These are phyloP conservation scores for Platynereis dumerilii DNA, from an alignment of 2,888 invertebrate genomes.

Conservation along the genomic window DNA sequence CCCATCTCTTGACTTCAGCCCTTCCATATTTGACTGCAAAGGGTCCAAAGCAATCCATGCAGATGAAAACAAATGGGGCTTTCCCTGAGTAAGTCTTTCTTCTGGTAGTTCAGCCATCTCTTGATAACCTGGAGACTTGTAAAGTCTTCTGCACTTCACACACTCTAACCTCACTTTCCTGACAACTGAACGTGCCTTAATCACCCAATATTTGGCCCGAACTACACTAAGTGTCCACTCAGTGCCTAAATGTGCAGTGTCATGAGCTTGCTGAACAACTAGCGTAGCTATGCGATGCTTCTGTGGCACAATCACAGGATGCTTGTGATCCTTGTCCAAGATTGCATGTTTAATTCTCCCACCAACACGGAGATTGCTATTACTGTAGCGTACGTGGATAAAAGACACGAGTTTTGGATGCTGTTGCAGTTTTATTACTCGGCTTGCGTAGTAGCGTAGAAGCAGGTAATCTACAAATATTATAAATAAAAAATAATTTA, in stretches of 20 bases:
- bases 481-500: no score
- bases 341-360: background rate
- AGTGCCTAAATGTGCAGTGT: conserved; percentile 36
- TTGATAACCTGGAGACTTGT: conserved; percentile 13
- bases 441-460: no score
- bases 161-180: conserved; percentile 17
- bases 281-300: background rate
- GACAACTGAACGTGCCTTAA: conserved; percentile 15
- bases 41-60: conserved; percentile 45
- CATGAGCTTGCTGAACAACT: conserved; percentile 22
- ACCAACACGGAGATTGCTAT: no score
- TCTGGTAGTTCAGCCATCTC: conserved; percentile 37
- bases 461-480: no score
- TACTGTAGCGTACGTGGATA: no score
- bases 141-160: conserved; percentile 23
- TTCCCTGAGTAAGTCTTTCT: conserved; percentile 35
- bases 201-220: conserved; percentile 29
- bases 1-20: conserved; percentile 41
- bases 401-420: no score
- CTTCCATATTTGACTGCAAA: conserved; percentile 41
- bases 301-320: background rate
- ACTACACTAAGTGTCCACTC: conserved; percentile 38
- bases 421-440: no score
- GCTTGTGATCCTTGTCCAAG: background rate
- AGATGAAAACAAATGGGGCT: conserved; percentile 41